A percentile compares a stretch with the other conserved stretches of the same genome.
Conservation (phyloP, 2,888 invertebrate species). For the Julus scandinavius region DNA sequence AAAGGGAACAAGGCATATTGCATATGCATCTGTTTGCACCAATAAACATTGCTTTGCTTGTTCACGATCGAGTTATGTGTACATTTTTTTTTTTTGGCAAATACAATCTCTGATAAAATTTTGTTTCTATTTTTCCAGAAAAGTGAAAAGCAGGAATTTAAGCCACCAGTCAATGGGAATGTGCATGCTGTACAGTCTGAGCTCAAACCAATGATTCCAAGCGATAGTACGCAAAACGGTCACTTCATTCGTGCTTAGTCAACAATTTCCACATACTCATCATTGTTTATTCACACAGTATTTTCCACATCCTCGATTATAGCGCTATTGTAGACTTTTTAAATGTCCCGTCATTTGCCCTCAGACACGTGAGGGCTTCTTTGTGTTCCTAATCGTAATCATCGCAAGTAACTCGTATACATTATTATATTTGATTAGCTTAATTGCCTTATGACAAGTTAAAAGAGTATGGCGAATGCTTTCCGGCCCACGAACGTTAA, state of each 20-base stretch:
- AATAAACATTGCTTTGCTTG: no score
- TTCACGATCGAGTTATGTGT: no score
- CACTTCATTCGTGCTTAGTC: not conserved
- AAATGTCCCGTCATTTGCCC: not conserved
- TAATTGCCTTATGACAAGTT: not conserved
- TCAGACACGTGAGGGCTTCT: not conserved
- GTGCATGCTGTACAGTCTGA: not conserved
- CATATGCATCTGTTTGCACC: no score
- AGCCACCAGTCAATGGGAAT: not conserved
- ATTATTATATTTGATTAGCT: not conserved
- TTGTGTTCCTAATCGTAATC: constrained; percentile 39
- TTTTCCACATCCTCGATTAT: constrained; percentile 1
- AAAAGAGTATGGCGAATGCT: not conserved
- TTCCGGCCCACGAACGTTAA: not conserved
- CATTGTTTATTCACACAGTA: not conserved
- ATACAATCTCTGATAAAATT: not conserved
- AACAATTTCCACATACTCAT: constrained; percentile 1
- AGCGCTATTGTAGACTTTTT: constrained; percentile 30
- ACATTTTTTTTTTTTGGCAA: no score
- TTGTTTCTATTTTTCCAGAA: not conserved
- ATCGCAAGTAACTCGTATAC: not conserved
- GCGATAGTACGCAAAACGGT: not conserved
- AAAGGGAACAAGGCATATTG: no score
- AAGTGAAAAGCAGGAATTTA: not conserved
- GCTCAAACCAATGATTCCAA: no score